Evolutionary conservation across 92 coral and sea anemone species (phyloP), one percentile per base, ranked within the genome.

Genomic region (Epizoanthus scotinus): DNA sequence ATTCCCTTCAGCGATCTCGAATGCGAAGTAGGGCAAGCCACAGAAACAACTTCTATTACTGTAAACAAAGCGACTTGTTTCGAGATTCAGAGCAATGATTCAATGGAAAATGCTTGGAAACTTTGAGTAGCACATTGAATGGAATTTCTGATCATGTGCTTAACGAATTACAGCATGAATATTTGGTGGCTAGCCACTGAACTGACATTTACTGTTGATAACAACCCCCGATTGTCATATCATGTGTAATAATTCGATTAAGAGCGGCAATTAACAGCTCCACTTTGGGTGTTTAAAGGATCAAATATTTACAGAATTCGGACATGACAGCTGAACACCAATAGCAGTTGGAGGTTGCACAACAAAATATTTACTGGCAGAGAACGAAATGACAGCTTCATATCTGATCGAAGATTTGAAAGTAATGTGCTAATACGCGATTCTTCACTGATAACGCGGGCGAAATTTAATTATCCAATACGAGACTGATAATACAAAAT

Each of bases 171-270:
- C 57, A 38, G 1, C 24, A 22, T 36, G 66, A 74, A 52, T 36
- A 27, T 56, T 34, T 65, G 29, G 67, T 59, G 68, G 67, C 55
- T 20, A 21, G 61, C 53, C 49, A 47, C 14, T 47, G 52, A 56
- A 75, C 42, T 75, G 81, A 75, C 81, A 75, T 75, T 59, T 57
- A 58, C 56, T 69, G 59, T 59, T 59, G 81, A 75, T 75, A 75
- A 75, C 81, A 75, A 75, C 81, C 81, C 81, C 73, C 52, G 22
- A 75, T 68, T 75, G 81, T 75, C 81, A 75, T 75, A 31, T 59
- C 57, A 75, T 59, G 57, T 53, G 25, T 34, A 12, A 59, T 75
- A 75, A 75, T 75, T 75, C 81, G 81, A 75, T 75, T 75, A 75
- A 54, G 66, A 22, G 57, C 81, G 69, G 81, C 68, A 75, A 75